These are phyloP conservation scores for Propithecus coquereli DNA, from an alignment of 2,113 vertebrate species.

Conservation along the genomic window DNA sequence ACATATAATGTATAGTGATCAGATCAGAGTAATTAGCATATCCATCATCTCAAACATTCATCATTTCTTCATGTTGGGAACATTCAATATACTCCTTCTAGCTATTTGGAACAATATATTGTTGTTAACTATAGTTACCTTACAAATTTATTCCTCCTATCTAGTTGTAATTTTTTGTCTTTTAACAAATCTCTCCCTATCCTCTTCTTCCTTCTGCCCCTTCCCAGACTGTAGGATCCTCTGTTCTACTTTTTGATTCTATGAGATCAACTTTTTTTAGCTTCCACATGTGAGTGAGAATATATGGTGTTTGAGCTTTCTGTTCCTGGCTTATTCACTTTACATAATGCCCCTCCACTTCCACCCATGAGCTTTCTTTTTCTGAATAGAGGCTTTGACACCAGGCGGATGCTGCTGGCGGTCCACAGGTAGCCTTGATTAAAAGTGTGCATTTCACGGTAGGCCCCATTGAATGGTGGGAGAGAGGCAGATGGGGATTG, in stretches of 20 bases:
- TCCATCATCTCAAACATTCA: background rate
- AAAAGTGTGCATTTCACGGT: background rate
- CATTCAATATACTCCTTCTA: background rate
- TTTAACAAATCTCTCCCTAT: background rate
- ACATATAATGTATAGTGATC: background rate
- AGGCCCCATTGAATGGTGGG: background rate
- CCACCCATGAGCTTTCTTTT: background rate
- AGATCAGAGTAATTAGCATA: background rate
- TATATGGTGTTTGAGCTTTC: background rate
- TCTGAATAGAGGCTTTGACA: background rate
- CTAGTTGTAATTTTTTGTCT: background rate
- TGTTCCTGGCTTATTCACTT: background rate
- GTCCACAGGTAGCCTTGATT: background rate
- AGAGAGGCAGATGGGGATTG: background rate
- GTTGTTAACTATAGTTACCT: background rate
- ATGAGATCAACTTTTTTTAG: background rate
- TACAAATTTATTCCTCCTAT: background rate
- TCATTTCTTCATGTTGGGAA: background rate
- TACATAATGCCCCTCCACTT: background rate
- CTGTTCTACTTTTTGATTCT: background rate
- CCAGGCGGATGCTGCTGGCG: rapidly evolving
- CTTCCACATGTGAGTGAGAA: background rate
- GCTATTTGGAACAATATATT: background rate
- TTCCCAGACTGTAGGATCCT: background rate
- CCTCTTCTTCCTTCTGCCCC: background rate